Evolutionary conservation across 2,888 invertebrate genomes (phyloP).

Genomic region (Pachliopta kotzebuea): DNA sequence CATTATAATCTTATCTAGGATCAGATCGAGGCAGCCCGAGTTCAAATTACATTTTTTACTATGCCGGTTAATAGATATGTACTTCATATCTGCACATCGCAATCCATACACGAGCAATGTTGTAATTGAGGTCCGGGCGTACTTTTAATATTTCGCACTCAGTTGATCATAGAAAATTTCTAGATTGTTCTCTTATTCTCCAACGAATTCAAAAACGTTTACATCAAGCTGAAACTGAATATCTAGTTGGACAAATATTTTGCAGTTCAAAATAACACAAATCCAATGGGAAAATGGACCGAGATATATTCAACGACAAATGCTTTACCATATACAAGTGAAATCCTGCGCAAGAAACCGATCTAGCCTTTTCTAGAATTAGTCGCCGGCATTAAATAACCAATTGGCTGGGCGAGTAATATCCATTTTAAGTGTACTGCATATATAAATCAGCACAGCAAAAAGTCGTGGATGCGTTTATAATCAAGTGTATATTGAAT

Average conservation of each 20-base stretch:
- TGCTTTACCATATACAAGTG: conserved; percentile 26
- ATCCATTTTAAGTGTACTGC: conserved; percentile 24
- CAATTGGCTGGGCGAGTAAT: conserved; percentile 23
- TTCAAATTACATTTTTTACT: conserved; percentile 35
- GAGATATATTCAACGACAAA: conserved; percentile 24
- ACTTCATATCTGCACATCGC: conserved; percentile 40
- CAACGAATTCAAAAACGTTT: conserved; percentile 9
- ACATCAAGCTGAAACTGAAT: conserved; percentile 3
- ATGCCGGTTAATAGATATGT: conserved; percentile 39
- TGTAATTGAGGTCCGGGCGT: conserved; percentile 42
- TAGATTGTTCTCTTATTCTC: conserved; percentile 8
- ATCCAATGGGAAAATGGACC: conserved; percentile 9
- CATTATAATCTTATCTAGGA: conserved; percentile 35
- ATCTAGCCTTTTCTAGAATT: conserved; percentile 24
- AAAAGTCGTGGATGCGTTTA: conserved; percentile 9
- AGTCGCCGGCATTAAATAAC: conserved; percentile 22
- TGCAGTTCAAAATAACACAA: conserved; percentile 26
- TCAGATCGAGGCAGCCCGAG: conserved; percentile 35
- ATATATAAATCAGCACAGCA: conserved; percentile 6
- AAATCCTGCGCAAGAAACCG: conserved; percentile 18
- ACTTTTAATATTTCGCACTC: conserved; percentile 54
- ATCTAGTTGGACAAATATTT: conserved; percentile 20
- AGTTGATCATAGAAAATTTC: conserved; percentile 40
- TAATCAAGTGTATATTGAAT: conserved; percentile 4
- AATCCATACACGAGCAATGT: conserved; percentile 35